Base-by-base conservation (phyloP, 1,140 invertebrate genomes). In the Palaemon carinicauda region DNA sequence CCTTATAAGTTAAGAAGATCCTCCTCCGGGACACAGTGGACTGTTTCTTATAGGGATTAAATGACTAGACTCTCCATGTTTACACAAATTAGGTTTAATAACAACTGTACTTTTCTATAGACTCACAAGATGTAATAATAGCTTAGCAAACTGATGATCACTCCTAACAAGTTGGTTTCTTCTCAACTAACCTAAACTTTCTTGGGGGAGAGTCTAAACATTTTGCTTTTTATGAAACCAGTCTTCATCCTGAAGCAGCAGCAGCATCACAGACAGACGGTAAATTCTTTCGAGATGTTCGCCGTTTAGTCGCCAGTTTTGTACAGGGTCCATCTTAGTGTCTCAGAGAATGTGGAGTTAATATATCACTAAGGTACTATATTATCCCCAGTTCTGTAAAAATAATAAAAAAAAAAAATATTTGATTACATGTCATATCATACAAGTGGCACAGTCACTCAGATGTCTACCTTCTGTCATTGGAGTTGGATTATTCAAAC, bases 321-420 rank as follows among this genome's bases (percentile, higher is more conserved):
- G 78, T 54, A 80, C 53, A 80, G 78, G 78, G 77, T 60, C 53
- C 78, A 60, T 60, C 2, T 10, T 60, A 80, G 54, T 80, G 54
- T 80, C 78, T 80, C 78, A 33, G 53, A 60, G 53, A 60, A 33
- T 80, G 53, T 29, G 53, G 54, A 33, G 24, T 27, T 41, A 75
- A 50, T 75, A 75, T 50, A 14, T 21, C 33, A 41, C 41, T 41
- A 41, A 41, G 41, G 41, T 41, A 41, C 41, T 41, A 41, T 41
- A 41, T 41, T 41, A 41, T 41, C 41, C 41, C 41, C 41, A 41
- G 41, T 41, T 41, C 41, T 41, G 41, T 41, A 41, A 41, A 41
- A 41, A 41, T 4, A 41, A 41, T 9, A 41, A 41, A 9, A 41
- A 41, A 41, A 41, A 41, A 9, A 41, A 41, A 41, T 41, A 41